Evolutionary conservation across 2,113 vertebrate species (phyloP), one percentile per base, ranked within the genome.

Genomic region (Malurus elegans): DNA sequence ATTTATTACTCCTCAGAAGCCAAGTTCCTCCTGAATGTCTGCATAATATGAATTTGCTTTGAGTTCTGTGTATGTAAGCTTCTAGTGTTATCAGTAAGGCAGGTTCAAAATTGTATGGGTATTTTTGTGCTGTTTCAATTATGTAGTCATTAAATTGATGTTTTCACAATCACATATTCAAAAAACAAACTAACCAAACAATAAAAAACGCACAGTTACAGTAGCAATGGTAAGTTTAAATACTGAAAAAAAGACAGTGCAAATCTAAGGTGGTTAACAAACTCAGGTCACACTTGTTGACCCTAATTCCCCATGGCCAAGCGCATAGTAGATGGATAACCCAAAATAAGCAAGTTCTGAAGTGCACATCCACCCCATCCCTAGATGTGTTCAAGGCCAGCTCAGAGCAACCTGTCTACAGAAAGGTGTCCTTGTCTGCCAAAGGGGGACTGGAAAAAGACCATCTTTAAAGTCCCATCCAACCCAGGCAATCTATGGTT

Each of bases 1-100:
- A 79, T 76, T 94, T 90, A 84, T 83, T 62, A 40, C 45, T 93
- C 48, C 79, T 86, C 50, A 88, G 69, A 93, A 93, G 17, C 54
- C 42, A 31, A 34, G 54, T 19, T 40, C 32, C 20, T 85, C 93
- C 81, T 54, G 58, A 51, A 94, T 80, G 9, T 38, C 50, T 57
- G 38, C 19, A 91, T 62, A 88, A 32, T 67, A 24, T 34, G 28
- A 34, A 26, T 75, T 95, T 86, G 14, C 51, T 90, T 89, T 78
- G 21, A 84, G 32, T 87, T 82, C 47, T 76, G 6, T 65, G 4
- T 36, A 12, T 70, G 18, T 0, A 12, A 67, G 21, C 5, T 60
- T 79, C 47, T 36, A 53, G 14, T 42, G 8, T 42, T 65, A 56
- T 66, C 31, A 51, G 8, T 50, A 12, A 86, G 6, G 16, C 44